phyloP scores from a whole-genome alignment of 2,888 invertebrate species.

The Noctua pronuba region DNA sequence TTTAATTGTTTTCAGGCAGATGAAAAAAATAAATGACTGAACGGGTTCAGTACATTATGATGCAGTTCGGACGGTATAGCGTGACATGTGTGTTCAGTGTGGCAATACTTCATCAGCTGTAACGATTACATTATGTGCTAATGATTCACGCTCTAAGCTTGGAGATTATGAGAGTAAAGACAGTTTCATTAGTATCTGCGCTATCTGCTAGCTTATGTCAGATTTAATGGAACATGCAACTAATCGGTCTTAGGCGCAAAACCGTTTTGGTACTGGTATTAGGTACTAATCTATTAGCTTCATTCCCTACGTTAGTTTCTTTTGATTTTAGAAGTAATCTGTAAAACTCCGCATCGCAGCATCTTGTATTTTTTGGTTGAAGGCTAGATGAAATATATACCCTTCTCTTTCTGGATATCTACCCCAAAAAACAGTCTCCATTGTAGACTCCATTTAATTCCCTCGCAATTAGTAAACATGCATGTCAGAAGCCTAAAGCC shows the following conservation, averaged over 20 bases:
- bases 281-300: background rate
- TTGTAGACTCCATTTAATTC: background rate
- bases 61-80: constrained; percentile 47
- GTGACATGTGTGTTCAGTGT: constrained; percentile 62
- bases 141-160: constrained; percentile 1
- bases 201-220: background rate
- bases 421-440: background rate
- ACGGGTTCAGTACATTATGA: constrained; percentile 54
- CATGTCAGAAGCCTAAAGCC: constrained; percentile 8
- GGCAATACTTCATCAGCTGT: constrained; percentile 37
- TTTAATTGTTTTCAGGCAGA: constrained; percentile 39
- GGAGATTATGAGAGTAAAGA: background rate
- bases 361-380: background rate
- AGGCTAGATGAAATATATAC: background rate
- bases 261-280: background rate
- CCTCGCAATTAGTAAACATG: background rate
- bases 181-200: background rate
- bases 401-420: background rate
- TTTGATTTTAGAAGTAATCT: background rate
- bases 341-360: background rate
- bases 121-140: constrained; percentile 30
- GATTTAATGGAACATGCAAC: background rate
- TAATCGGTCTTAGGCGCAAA: background rate
- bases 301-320: background rate
- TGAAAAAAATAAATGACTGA: constrained; percentile 59